Evolutionary conservation across 2,888 invertebrate genomes (phyloP), one percentile per base, ranked within the genome.

Genomic region (Yponomeuta malinellus): DNA sequence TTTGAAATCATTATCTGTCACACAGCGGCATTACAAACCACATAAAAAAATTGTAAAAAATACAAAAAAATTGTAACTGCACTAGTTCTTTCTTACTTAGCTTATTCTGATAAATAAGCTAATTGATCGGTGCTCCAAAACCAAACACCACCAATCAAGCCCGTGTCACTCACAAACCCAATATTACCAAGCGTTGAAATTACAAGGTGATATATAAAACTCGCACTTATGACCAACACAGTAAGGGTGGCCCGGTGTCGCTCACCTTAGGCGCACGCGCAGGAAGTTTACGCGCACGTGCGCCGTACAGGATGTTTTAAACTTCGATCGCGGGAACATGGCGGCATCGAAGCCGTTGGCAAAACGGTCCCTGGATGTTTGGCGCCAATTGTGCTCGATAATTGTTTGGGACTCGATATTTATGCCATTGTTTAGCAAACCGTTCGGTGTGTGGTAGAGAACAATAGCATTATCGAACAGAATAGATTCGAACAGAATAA

Each of bases 291-390:
- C 84, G 76, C 79, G 88, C 91, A 90, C 90, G 91, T 90, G 91
- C 89, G 86, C 79, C 78, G 76, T 87, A 90, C 91, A 91, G 91
- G 91, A 91, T 91, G 91, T 90, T 91, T 88, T 83, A 88, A 87
- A 88, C 85, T 83, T 82, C 83, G 81, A 82, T 81, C 78, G 80
- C 52, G 52, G 52, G 52, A 59, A 59, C 43, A 43, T 43, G 43
- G 43, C 43, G 43, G 43, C 43, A 8, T 48, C n/a, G 68, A 68
- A 12, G 29, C 68, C 37, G 15, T 33, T 68, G 65, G 65, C 65
- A 48, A 63, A 66, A 52, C 66, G 72, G 69, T 65, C 70, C 70
- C 48, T 71, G 70, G 67, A 70, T 15, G 15, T 59, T 59, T 59
- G 52, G 52, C 52, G 52, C 52, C 52, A 59, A 59, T 59, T 59